Evolutionary conservation across 1,140 invertebrate genomes (phyloP).

Genomic region (Drosophila paulistorum): DNA sequence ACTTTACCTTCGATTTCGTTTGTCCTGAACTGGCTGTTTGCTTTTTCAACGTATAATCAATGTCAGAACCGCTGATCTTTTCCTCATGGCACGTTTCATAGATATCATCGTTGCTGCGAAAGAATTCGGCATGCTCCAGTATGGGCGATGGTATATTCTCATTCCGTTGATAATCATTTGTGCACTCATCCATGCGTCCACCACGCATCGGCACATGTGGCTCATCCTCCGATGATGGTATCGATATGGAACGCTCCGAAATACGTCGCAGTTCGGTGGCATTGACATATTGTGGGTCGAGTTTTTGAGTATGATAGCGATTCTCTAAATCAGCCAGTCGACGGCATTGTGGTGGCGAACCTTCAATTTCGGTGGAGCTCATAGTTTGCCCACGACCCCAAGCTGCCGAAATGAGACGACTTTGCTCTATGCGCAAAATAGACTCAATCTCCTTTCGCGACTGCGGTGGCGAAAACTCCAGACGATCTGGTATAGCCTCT

Average conservation of each 20-base stretch:
- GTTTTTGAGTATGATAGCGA: constrained; percentile 85
- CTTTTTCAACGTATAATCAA: constrained; percentile 79
- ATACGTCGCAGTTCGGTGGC: constrained; percentile 87
- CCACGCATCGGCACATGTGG: constrained; percentile 81
- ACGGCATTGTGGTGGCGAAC: constrained; percentile 87
- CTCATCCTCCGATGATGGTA: constrained; percentile 88
- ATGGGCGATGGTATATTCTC: constrained; percentile 86
- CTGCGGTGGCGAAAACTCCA: constrained; percentile 88
- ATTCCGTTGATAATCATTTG: constrained; percentile 85
- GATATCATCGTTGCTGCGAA: constrained; percentile 85
- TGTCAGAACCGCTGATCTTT: constrained; percentile 72
- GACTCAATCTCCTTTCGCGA: constrained; percentile 88
- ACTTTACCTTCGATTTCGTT: constrained; percentile 73
- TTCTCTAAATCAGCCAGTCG: constrained; percentile 85
- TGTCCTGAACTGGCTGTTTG: constrained; percentile 57
- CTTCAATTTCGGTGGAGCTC: constrained; percentile 89
- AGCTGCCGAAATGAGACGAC: constrained; percentile 86
- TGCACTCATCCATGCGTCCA: constrained; percentile 78
- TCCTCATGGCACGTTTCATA: constrained; percentile 82
- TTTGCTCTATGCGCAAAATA: constrained; percentile 87
- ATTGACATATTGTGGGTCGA: constrained; percentile 85
- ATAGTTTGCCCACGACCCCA: constrained; percentile 88
- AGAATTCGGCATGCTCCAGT: constrained; percentile 85
- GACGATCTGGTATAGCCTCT: constrained; percentile 87
- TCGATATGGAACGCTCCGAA: constrained; percentile 88